Evolutionary conservation across 2,113 vertebrate species (phyloP), one percentile per base, ranked within the genome.

Genomic region (Eulacestoma nigropectus): DNA sequence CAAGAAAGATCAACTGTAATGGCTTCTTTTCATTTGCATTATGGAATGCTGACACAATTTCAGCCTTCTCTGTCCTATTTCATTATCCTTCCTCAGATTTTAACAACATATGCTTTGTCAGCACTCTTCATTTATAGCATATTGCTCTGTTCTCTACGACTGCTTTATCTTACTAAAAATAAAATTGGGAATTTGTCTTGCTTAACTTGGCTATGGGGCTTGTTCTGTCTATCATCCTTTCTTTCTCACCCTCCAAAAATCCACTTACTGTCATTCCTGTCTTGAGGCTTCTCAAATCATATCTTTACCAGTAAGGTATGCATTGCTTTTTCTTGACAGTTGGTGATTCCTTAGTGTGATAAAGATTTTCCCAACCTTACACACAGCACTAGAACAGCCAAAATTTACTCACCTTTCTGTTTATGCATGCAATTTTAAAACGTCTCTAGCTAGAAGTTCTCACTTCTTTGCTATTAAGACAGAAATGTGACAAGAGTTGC

Each of bases 41-140:
- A 93, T 62, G 92, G 87, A 96, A 94, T 44, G 53, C 82, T 90
- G 92, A 96, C 72, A 87, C 72, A 90, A 93, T 46, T 75, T 92
- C 82, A 74, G 72, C 42, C 25, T 88, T 42, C 67, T 83, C 81
- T 80, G 70, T 87, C 78, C 70, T 74, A 64, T 83, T 87, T 83
- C 72, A 95, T 95, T 94, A 73, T 53, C 89, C 42, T 85, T 91
- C 42, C 67, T 74, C 83, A 83, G 81, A 83, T 95, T 89, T 76
- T 87, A 91, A 56, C 69, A 92, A 89, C 59, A 79, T 62, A 19
- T 62, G 91, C 91, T 84, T 65, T 83, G 91, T 94, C 89, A 96
- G 93, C 94, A 93, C 55, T 95, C 67, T 65, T 92, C 84, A 79
- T 53, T 95, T 96, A 87, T 42, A 95, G 89, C 44, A 73, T 26